Evolutionary conservation across 2,113 vertebrate species (phyloP), one percentile per base, ranked within the genome.

Genomic region (Microtus richardsoni): DNA sequence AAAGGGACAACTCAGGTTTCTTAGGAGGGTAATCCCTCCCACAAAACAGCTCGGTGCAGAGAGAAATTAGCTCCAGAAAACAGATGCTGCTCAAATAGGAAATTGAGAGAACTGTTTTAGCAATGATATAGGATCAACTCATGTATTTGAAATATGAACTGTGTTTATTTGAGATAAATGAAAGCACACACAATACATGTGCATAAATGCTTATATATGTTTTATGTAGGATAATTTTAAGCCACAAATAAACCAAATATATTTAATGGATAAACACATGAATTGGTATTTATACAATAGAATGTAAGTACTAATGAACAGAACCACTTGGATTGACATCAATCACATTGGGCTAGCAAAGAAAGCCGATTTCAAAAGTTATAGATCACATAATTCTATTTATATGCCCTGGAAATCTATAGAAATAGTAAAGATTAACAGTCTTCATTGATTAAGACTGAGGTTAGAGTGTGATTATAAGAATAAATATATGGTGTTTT

Each of bases 131-230:
- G 39, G 4, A n/a, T 62, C 41, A 89, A 30, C 5, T 80, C 13
- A 89, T 7, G 62, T 93, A 91, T 64, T 39, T 75, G 28, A 13
- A 44, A 71, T 47, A 75, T 82, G 36, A 11, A 79, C 44, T 79
- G 26, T 52, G 44, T 91, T 88, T 62, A 93, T 13, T 7, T 70
- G 70, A 93, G 47, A 89, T 58, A 91, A 91, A 89, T 62, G 7
- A 0, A 85, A 93, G 88, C 64, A 82, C 60, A 44, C 84, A 17
- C 85, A 58, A 94, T 66, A 74, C 26, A 8, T 87, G 21, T 24
- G 10, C 52, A 39, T 3, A 78, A 39, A 60, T 39, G 26, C 58
- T 86, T 47, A 74, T 16, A 74, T 16, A 10, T 93, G 60, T 41
- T 95, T 49, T 77, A 60, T 85, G 75, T 77, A 6, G 82, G 71